Evolutionary conservation across 2,797 vertebrate genomes (phyloP).

Genomic region (Lagocephalus sceleratus): DNA sequence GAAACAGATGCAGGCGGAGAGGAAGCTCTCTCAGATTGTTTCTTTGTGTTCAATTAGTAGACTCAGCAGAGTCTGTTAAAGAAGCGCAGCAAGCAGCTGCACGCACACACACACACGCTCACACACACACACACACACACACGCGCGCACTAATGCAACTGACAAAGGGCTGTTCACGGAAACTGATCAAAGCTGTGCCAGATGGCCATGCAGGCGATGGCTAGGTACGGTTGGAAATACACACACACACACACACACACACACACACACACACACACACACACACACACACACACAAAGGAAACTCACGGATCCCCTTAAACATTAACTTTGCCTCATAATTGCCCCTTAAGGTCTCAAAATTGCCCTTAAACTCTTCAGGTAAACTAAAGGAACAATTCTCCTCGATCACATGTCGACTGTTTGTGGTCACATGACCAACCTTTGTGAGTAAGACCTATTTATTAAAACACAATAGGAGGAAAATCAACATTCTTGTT

Average conservation of each 20-base stretch:
- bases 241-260: conserved; percentile 24
- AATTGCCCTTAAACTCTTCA: not conserved
- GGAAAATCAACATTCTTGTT: too few species aligned
- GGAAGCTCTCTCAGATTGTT: conserved; percentile 41
- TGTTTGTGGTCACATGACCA: conserved; percentile 4
- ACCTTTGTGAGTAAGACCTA: too few species aligned
- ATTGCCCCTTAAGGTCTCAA: not conserved
- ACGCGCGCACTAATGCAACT: conserved; percentile 36
- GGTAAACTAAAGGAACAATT: too few species aligned
- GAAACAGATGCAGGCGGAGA: conserved; percentile 45
- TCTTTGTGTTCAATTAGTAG: conserved; percentile 71
- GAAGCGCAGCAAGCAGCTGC: conserved; percentile 60
- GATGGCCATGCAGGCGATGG: conserved; percentile 65
- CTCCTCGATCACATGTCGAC: not conserved
- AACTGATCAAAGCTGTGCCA: conserved; percentile 75
- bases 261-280: conserved; percentile 9
- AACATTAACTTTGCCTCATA: not conserved
- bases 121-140: conserved; percentile 17
- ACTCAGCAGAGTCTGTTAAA: conserved; percentile 61
- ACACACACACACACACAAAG: conserved; percentile 2
- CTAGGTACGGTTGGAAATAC: conserved; percentile 48
- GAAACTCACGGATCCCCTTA: not conserved
- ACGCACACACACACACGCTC: conserved; percentile 12
- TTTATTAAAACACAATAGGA: too few species aligned
- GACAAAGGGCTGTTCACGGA: conserved; percentile 69